Evolutionary conservation across 2,797 vertebrate genomes (phyloP), one percentile per base, ranked within the genome.

Genomic region (Lycodopsis pacificus): DNA sequence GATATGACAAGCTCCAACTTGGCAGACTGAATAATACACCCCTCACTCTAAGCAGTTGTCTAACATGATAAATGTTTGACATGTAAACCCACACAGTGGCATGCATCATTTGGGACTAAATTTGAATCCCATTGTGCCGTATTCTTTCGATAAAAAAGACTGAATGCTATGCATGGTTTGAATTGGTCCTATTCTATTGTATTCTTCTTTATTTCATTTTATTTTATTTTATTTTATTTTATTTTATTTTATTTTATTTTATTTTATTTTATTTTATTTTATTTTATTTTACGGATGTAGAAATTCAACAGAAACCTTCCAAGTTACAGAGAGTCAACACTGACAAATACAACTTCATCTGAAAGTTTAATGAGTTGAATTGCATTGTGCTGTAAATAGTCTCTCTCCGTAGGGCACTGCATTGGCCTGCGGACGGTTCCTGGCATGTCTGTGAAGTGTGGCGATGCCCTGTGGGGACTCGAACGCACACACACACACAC

Each of bases 301-400:
- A 80, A 80, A 77, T 74, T 48, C 65, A 57, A 65, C 63, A 46
- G 68, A 82, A 85, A 90, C 70, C 79, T 80, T 73, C 58, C 69
- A 86, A 88, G 87, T 90, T 75, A 63, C 69, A 30, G 66, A 85
- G 81, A 91, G 88, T 88, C 85, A 87, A 87, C 87, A 78, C 76
- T 73, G 89, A 89, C 84, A 53, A 54, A 53, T 13, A 53, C 51
- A 90, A 91, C 90, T 93, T 92, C 82, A 82, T 88, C 75, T 81
- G 86, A 89, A 88, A 91, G 84, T 92, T 94, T 93, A 93, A 94
- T 93, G 92, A 93, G 88, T 93, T 90, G 89, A 76, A 89, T 86
- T 92, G 86, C 80, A 89, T 90, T 88, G 92, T 89, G 92, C 91
- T 92, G 91, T 92, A 93, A 94, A 94, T 94, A 94, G 93, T 89